Conservation (phyloP, 1,140 invertebrate genomes). For the Nilaparvata lugens region DNA sequence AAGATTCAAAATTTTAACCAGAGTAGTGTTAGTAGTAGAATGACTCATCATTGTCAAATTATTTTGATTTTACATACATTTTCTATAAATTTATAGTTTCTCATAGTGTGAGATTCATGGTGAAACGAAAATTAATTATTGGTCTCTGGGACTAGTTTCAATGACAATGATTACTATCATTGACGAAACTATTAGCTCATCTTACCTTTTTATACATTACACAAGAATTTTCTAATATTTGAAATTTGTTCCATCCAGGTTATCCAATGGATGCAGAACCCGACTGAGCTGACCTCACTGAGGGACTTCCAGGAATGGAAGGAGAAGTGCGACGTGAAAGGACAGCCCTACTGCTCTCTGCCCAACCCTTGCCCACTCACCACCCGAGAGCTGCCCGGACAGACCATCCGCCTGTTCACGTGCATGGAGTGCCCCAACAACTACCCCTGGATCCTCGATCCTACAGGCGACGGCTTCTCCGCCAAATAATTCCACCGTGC, state of each 20-base stretch:
- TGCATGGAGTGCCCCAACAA: conserved; percentile 94
- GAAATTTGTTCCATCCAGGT: conserved; percentile 43
- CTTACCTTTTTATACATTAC: too few relatives aligned
- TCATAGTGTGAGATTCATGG: too few relatives aligned
- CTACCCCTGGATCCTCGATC: conserved; percentile 91
- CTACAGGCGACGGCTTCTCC: conserved; percentile 87
- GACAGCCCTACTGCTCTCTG: conserved; percentile 82
- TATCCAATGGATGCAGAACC: conserved; percentile 96
- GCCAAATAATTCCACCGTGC: conserved; percentile 40
- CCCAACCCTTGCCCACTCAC: conserved; percentile 84
- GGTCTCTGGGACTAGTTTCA: too few relatives aligned
- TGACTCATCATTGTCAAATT: too few relatives aligned
- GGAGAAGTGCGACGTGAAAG: conserved; percentile 90
- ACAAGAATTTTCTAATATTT: too few relatives aligned
- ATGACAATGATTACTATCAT: too few relatives aligned
- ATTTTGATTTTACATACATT: too few relatives aligned
- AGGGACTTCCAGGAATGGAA: conserved; percentile 92
- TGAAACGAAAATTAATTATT: too few relatives aligned
- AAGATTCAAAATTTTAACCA: too few relatives aligned
- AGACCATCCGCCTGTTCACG: conserved; percentile 84
- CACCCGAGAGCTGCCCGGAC: conserved; percentile 82
- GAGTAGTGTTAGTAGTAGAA: too few relatives aligned
- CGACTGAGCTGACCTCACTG: conserved; percentile 75
- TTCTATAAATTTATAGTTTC: too few relatives aligned
- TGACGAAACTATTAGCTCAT: too few relatives aligned